Evolutionary conservation across 2,797 vertebrate species (phyloP).

Genomic region (Hozukius guyotensis): DNA sequence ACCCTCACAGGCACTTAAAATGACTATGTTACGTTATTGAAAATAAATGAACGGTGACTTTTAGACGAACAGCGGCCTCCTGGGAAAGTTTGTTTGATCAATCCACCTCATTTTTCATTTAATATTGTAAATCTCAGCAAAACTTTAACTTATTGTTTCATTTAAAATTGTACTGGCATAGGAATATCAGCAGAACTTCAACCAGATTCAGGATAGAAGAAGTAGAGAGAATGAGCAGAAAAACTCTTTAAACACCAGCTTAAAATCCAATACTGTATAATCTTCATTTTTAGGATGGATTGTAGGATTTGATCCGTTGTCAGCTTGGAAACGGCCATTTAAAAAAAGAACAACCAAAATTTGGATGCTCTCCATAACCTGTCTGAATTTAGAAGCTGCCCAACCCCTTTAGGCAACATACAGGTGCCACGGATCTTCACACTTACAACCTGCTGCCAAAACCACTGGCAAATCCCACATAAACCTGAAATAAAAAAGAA

Average conservation of each 20-base stretch:
- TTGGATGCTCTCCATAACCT: conserved; percentile 27
- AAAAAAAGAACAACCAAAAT: conserved; percentile 11
- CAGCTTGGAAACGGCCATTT: background rate
- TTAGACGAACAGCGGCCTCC: rapidly evolving
- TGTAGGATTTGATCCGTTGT: background rate
- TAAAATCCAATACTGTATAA: background rate
- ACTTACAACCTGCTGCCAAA: conserved; percentile 26
- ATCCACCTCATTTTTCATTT: background rate
- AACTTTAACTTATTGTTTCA: too few species aligned
- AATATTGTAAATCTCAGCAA: background rate
- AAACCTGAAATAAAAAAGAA: background rate
- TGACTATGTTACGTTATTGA: too few species aligned
- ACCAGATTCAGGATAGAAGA: background rate
- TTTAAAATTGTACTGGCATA: background rate
- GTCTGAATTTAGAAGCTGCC: conserved; percentile 38
- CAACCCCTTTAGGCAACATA: conserved; percentile 23
- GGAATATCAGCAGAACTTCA: background rate
- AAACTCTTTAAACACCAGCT: background rate
- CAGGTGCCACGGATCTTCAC: conserved; percentile 19
- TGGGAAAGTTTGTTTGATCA: too few species aligned
- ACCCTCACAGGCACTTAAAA: too few species aligned
- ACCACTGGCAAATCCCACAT: background rate
- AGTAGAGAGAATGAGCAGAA: background rate
- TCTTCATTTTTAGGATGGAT: background rate
- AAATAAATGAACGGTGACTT: too few species aligned